phyloP scores from a whole-genome alignment of 2,797 vertebrate genomes.

The Girardinus metallicus region DNA sequence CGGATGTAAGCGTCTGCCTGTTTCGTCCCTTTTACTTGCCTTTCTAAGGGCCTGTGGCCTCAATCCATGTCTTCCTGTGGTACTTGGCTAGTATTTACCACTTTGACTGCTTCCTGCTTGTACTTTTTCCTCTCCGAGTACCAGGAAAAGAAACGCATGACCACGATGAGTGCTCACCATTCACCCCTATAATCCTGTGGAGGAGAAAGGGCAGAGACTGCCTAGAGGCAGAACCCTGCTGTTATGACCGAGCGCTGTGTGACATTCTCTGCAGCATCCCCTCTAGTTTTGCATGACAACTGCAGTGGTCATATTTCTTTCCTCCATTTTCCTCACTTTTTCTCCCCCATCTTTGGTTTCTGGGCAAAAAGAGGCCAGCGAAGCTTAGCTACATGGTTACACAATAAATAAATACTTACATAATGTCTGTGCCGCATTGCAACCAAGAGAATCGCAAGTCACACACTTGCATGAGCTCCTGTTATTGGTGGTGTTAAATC shows the following conservation, averaged over 20 bases:
- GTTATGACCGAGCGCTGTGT: slow-evolving; percentile 55
- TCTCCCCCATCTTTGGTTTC: slow-evolving; percentile 32
- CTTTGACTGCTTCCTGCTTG: slow-evolving; percentile 41
- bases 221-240: slow-evolving; percentile 64
- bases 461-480: slow-evolving; percentile 42
- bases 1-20: slow-evolving; percentile 58
- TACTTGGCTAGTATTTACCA: slow-evolving; percentile 49
- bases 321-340: slow-evolving; percentile 5
- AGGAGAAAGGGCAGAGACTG: slow-evolving; percentile 61
- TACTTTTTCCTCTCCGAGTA: slow-evolving; percentile 27
- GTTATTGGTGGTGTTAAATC: slow-evolving; percentile 36
- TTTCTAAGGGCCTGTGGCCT: slow-evolving; percentile 33
- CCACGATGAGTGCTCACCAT: slow-evolving; percentile 58
- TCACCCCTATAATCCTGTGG: slow-evolving; percentile 66
- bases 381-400: slow-evolving; percentile 76
- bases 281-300: slow-evolving; percentile 53
- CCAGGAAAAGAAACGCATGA: slow-evolving; percentile 47
- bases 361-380: slow-evolving; percentile 44
- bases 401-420: slow-evolving; percentile 76
- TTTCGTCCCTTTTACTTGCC: slow-evolving; percentile 38
- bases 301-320: slow-evolving; percentile 42
- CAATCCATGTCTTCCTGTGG: slow-evolving; percentile 59
- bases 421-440: slow-evolving; percentile 51
- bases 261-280: slow-evolving; percentile 66
- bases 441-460: slow-evolving; percentile 41